A percentile compares a stretch with the other conserved stretches of the same genome.
These are phyloP conservation scores for Augochlora pura DNA, from an alignment of 1,140 invertebrate species.

Conservation along the genomic window DNA sequence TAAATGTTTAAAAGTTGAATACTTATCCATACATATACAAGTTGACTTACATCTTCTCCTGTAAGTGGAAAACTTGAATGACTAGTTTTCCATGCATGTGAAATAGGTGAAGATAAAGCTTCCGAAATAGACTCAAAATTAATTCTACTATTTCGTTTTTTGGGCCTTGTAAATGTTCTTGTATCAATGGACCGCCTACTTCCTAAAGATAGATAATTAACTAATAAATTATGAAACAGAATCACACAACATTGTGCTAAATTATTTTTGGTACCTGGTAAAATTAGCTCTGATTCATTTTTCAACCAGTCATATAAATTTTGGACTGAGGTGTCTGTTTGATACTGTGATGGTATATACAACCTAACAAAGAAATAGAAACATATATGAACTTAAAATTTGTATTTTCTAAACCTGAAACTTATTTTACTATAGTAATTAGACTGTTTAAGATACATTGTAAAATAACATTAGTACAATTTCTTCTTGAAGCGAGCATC, in stretches of 20 bases:
- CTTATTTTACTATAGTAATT: too few relatives aligned
- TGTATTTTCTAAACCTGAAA: too few relatives aligned
- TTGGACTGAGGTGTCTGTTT: slow-evolving; percentile 36
- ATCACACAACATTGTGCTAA: too few relatives aligned
- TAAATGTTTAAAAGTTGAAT: slow-evolving; percentile 4
- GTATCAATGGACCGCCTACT: slow-evolving; percentile 75
- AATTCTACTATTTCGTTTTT: slow-evolving; percentile 72
- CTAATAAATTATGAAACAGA: background rate
- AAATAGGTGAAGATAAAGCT: slow-evolving; percentile 63
- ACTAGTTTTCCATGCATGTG: slow-evolving; percentile 62
- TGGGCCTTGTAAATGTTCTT: slow-evolving; percentile 80
- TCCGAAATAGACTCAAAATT: slow-evolving; percentile 77
- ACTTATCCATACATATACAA: background rate
- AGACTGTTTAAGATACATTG: too few relatives aligned
- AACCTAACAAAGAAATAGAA: slow-evolving; percentile 51
- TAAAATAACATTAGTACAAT: too few relatives aligned
- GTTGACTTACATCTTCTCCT: slow-evolving; percentile 54
- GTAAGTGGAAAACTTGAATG: slow-evolving; percentile 67
- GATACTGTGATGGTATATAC: slow-evolving; percentile 35
- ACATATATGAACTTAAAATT: slow-evolving; percentile 3
- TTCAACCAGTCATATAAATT: slow-evolving; percentile 61
- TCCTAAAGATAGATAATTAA: slow-evolving; percentile 40
- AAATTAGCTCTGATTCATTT: slow-evolving; percentile 39
- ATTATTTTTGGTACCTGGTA: slow-evolving; percentile 38
- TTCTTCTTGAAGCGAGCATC: too few relatives aligned